A percentile compares a stretch with the other conserved stretches of the same genome.
These are phyloP conservation scores for Ellobius talpinus DNA, from an alignment of 2,113 vertebrate genomes.

Conservation along the genomic window DNA sequence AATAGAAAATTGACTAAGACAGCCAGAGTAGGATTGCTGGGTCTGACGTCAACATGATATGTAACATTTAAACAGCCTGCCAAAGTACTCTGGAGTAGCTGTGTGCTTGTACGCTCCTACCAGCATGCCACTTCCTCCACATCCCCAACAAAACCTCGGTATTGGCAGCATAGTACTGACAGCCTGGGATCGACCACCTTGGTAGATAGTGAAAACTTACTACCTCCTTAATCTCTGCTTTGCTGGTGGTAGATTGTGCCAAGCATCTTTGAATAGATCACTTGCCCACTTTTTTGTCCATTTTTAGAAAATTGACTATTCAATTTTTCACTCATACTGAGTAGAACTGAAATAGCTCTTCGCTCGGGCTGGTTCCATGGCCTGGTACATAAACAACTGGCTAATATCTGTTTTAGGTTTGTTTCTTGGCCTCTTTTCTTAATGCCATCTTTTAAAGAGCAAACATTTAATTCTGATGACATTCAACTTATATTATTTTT, in stretches of 20 bases:
- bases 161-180: neutral
- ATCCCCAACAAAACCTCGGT: neutral
- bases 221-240: neutral
- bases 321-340: constrained; percentile 13
- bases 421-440: constrained; percentile 31
- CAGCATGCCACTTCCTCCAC: neutral
- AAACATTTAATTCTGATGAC: constrained; percentile 23
- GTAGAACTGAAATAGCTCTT: constrained; percentile 22
- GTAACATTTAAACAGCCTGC: constrained; percentile 8
- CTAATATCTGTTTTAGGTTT: constrained; percentile 44
- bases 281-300: neutral
- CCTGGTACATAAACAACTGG: constrained; percentile 16
- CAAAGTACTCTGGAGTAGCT: neutral
- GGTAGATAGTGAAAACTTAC: neutral
- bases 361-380: constrained; percentile 8
- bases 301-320: neutral
- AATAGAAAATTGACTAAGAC: neutral
- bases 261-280: neutral
- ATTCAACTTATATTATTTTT: neutral
- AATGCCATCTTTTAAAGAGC: neutral
- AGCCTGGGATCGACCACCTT: no score
- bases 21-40: neutral
- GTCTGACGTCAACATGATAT: neutral
- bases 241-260: neutral
- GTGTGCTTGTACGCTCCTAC: neutral